Evolutionary conservation across 1,140 invertebrate species (phyloP).

Genomic region (Aphaenogaster rudis): DNA sequence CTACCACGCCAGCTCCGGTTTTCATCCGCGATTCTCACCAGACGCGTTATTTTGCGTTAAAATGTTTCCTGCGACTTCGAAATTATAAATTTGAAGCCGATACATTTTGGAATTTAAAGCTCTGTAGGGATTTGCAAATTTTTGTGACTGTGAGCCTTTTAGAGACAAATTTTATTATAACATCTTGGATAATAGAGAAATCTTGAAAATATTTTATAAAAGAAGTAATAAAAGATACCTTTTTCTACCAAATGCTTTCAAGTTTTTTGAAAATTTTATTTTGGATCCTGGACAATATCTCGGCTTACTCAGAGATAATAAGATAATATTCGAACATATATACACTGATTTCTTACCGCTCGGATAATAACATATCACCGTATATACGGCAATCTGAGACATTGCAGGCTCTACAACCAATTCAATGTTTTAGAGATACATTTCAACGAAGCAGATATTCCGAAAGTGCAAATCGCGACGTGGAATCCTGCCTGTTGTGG

Average conservation of each 20-base stretch:
- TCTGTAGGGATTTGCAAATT: slow-evolving; percentile 19
- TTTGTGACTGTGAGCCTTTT: not conserved
- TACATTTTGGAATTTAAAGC: not conserved
- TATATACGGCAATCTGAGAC: slow-evolving; percentile 6
- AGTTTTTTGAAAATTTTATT: not conserved
- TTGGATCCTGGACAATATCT: not conserved
- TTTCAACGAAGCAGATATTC: slow-evolving; percentile 43
- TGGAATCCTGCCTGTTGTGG: not conserved
- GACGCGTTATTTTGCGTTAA: not conserved
- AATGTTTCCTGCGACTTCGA: slow-evolving; percentile 1
- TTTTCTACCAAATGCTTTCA: not conserved
- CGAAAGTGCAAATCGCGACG: slow-evolving; percentile 40
- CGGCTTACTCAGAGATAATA: not conserved
- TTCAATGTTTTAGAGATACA: slow-evolving; percentile 28
- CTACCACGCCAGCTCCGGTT: not conserved
- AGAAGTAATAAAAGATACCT: not conserved
- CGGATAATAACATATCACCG: not conserved
- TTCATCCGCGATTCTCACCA: slow-evolving; percentile 4
- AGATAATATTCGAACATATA: not conserved
- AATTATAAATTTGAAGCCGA: slow-evolving; percentile 27
- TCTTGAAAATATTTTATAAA: not conserved
- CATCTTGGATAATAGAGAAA: not conserved
- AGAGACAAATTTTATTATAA: not conserved
- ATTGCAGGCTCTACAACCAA: slow-evolving; percentile 9
- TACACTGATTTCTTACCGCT: not conserved